Percentiles rank a stretch among this genome's conserved stretches.
Evolutionary conservation across 1,140 invertebrate genomes (phyloP).

Genomic region (Euura saliciscinereae): DNA sequence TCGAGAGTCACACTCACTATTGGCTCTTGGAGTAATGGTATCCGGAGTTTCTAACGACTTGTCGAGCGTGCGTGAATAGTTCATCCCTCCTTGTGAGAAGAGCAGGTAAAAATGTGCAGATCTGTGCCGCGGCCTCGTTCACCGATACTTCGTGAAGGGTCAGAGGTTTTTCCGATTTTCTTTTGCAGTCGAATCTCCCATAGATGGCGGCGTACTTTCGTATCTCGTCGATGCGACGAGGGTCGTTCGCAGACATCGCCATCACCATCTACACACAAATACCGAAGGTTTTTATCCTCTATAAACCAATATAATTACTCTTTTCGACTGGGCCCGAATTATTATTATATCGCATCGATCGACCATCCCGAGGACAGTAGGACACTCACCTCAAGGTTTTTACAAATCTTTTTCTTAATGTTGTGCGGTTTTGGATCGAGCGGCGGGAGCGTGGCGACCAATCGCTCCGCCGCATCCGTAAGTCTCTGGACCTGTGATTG

Average conservation of each 20-base stretch:
- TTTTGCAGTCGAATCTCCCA: conserved; percentile 93
- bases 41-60: conserved; percentile 92
- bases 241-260: conserved; percentile 87
- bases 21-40: conserved; percentile 86
- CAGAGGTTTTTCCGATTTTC: conserved; percentile 93
- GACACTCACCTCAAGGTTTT: conserved; percentile 82
- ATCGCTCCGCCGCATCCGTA: conserved; percentile 79
- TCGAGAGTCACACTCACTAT: conserved; percentile 67
- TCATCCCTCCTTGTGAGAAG: conserved; percentile 92
- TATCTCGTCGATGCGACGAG: conserved; percentile 89
- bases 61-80: conserved; percentile 91
- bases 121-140: conserved; percentile 96
- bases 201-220: conserved; percentile 97
- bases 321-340: too few species aligned
- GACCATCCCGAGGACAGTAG: neutral
- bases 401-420: conserved; percentile 91
- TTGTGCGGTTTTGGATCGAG: conserved; percentile 88
- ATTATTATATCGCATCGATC: neutral
- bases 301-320: too few species aligned
- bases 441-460: conserved; percentile 82
- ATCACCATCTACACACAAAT: conserved; percentile 71
- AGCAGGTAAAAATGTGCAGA: conserved; percentile 88
- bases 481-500: conserved; percentile 86
- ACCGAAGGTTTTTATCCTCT: too few species aligned
- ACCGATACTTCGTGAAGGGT: conserved; percentile 96